Evolutionary conservation across 2,888 invertebrate species (phyloP).

Genomic region (Girardia tigrina): DNA sequence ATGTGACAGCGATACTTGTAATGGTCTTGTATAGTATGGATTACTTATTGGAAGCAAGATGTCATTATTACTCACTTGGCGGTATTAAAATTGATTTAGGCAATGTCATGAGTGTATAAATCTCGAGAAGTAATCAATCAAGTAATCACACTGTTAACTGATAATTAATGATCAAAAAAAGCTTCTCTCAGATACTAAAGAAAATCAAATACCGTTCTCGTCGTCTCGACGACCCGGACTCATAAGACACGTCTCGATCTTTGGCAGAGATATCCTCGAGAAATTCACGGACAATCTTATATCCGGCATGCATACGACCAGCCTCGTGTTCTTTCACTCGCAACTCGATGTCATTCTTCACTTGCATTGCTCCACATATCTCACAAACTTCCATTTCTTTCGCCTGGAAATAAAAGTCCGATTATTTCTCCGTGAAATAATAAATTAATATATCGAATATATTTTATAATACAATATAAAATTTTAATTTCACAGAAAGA

Average conservation of each 20-base stretch:
- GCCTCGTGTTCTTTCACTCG: constrained; percentile 90
- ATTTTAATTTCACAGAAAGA: too few relatives aligned
- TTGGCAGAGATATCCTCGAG: background rate
- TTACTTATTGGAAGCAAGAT: too few relatives aligned
- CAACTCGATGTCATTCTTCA: constrained; percentile 92
- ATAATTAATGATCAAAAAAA: too few relatives aligned
- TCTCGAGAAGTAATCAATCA: too few relatives aligned
- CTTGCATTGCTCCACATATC: constrained; percentile 90
- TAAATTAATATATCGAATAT: background rate
- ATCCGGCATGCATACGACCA: constrained; percentile 95
- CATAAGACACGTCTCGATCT: background rate
- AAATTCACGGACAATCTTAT: constrained; percentile 54
- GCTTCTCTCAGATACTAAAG: too few relatives aligned
- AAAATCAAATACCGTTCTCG: background rate
- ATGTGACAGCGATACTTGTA: too few relatives aligned
- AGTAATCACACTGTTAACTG: too few relatives aligned
- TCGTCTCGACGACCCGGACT: background rate
- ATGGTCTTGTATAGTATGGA: too few relatives aligned
- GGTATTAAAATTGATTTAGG: too few relatives aligned
- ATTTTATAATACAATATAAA: too few relatives aligned
- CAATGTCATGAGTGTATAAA: too few relatives aligned
- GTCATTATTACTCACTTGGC: too few relatives aligned
- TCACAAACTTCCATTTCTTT: constrained; percentile 98
- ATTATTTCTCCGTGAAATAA: background rate
- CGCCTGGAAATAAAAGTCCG: constrained; percentile 56